Percentiles rank a stretch among this genome's conserved stretches.
These are phyloP conservation scores for Gambusia yucatana DNA, from an alignment of 2,797 vertebrate genomes.

Conservation along the genomic window DNA sequence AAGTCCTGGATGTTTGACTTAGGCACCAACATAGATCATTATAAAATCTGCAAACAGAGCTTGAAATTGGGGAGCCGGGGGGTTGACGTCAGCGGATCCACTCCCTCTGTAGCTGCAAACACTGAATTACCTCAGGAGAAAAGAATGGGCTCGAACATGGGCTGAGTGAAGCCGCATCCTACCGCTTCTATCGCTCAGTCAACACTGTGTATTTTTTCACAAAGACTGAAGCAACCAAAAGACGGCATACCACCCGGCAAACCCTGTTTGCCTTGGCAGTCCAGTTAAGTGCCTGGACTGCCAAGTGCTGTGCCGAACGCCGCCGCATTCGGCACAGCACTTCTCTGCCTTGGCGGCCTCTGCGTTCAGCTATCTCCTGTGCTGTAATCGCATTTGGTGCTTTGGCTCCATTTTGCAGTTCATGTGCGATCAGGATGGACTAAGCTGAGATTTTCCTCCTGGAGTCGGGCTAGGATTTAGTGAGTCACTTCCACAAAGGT, in stretches of 20 bases:
- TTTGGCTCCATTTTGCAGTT: conserved; percentile 1
- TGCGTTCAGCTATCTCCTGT: conserved; percentile 50
- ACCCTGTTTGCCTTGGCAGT: conserved; percentile 63
- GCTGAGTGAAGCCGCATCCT: conserved; percentile 50
- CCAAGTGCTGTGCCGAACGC: too few species aligned
- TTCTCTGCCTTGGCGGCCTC: conserved; percentile 63
- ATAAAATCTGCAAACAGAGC: conserved; percentile 23
- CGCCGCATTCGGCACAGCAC: too few species aligned
- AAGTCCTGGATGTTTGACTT: conserved; percentile 5
- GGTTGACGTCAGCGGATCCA: conserved; percentile 57
- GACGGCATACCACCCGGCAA: conserved; percentile 41
- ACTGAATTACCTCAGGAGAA: conserved; percentile 54
- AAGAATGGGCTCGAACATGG: conserved; percentile 47
- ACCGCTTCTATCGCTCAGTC: conserved; percentile 63
- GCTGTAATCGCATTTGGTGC: conserved; percentile 55
- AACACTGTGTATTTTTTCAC: conserved; percentile 39
- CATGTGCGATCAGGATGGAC: conserved; percentile 52
- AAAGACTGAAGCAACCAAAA: conserved; percentile 36
- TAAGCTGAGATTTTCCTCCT: conserved; percentile 58
- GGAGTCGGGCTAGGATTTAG: conserved; percentile 30
- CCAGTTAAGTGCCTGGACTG: too few species aligned
- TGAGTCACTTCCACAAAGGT: conserved; percentile 52
- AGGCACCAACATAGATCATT: conserved; percentile 31
- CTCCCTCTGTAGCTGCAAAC: conserved; percentile 49
- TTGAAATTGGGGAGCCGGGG: conserved; percentile 7